phyloP scores from a whole-genome alignment of 1,140 invertebrate genomes.

The Aleiodes sp. region DNA sequence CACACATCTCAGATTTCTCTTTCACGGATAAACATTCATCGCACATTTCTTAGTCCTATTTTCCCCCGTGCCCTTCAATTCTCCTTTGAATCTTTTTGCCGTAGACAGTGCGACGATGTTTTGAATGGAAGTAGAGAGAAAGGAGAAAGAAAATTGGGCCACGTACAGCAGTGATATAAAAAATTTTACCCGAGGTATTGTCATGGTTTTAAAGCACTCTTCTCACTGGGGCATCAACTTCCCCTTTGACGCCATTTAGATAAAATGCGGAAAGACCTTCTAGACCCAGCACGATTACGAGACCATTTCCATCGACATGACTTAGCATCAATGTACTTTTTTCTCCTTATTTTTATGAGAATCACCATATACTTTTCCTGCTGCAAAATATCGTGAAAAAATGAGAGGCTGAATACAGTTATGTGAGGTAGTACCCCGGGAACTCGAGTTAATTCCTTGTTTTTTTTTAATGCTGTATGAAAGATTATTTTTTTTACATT shows the following conservation, averaged over 20 bases:
- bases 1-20: constrained; percentile 33
- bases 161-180: neutral
- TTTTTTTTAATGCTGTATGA: no score
- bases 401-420: no score
- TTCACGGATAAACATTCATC: constrained; percentile 32
- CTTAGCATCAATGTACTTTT: constrained; percentile 29
- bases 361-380: constrained; percentile 23
- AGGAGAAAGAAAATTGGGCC: constrained; percentile 6
- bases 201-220: constrained; percentile 33
- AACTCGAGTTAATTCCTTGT: no score
- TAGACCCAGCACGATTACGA: constrained; percentile 41
- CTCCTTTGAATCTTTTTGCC: neutral
- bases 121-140: neutral
- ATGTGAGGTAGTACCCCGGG: no score
- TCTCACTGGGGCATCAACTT: constrained; percentile 31
- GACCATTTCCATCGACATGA: constrained; percentile 21
- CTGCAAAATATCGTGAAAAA: constrained; percentile 32
- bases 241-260: constrained; percentile 63
- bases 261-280: constrained; percentile 54
- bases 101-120: neutral
- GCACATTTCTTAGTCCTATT: constrained; percentile 8
- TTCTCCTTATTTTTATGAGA: neutral
- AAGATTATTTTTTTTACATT: no score
- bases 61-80: constrained; percentile 1
- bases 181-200: constrained; percentile 13